Conservation (phyloP, 2,888 invertebrate genomes). For the Rotaria macrura region DNA sequence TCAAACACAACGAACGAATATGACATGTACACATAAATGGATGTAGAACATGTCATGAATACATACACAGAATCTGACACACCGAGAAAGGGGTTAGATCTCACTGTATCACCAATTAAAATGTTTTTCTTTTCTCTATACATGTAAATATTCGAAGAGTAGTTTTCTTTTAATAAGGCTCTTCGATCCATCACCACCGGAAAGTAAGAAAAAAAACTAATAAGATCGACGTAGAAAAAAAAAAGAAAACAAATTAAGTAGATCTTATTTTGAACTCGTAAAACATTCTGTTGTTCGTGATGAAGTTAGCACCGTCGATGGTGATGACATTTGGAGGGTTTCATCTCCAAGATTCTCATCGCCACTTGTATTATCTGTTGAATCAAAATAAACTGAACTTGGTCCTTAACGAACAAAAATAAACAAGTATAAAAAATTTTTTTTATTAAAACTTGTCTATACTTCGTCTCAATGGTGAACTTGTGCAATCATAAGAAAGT, state of each 20-base stretch:
- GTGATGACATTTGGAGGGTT: neutral
- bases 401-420: neutral
- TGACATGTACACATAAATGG: neutral
- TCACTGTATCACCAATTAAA: conserved; percentile 3
- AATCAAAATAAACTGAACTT: conserved; percentile 20
- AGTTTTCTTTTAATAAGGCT: neutral
- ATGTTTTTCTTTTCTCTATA: neutral
- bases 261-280: neutral
- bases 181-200: conserved; percentile 7
- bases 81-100: neutral
- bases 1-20: neutral
- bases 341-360: neutral
- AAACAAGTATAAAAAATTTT: neutral
- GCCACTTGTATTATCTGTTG: conserved; percentile 21
- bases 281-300: neutral
- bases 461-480: conserved; percentile 14
- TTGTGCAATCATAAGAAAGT: conserved; percentile 8
- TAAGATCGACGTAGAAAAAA: neutral
- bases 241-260: too few relatives aligned
- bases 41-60: neutral
- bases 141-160: neutral
- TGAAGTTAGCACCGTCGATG: neutral
- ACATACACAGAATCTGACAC: neutral
- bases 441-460: neutral
- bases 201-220: neutral